Evolutionary conservation across 2,113 vertebrate species (phyloP).

Genomic region (Benitochromis conjunctus): DNA sequence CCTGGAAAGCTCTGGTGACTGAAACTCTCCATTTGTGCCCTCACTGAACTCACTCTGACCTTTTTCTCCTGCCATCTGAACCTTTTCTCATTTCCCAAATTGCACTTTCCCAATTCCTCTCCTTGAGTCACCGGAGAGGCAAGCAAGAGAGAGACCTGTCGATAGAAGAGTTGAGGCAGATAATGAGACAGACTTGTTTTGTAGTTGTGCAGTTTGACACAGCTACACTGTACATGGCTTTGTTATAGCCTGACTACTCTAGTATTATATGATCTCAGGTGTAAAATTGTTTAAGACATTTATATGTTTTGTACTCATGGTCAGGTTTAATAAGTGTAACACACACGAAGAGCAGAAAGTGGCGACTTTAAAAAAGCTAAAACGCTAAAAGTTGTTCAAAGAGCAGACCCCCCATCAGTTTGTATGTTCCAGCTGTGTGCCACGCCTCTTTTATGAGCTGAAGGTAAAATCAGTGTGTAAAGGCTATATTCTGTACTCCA

Average conservation of each 20-base stretch:
- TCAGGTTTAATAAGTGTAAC: background rate
- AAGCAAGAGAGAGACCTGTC: background rate
- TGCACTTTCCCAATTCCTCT: background rate
- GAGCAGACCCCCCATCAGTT: background rate
- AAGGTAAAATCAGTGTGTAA: background rate
- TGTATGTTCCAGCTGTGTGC: background rate
- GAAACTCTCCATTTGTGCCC: background rate
- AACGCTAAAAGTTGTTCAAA: background rate
- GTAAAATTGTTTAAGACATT: background rate
- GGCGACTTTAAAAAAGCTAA: background rate
- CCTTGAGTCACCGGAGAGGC: background rate
- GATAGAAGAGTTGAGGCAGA: background rate
- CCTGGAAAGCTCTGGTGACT: background rate
- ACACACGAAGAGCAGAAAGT: background rate
- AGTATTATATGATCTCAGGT: background rate
- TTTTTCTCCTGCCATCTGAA: background rate
- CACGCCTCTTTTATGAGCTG: background rate
- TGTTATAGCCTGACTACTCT: background rate
- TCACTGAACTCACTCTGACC: background rate
- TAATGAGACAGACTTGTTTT: background rate
- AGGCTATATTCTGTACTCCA: background rate
- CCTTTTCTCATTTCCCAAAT: background rate
- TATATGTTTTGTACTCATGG: background rate
- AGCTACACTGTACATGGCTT: background rate
- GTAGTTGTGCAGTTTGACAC: background rate